Evolutionary conservation across 2,797 vertebrate genomes (phyloP).

Genomic region (Neosilurus hyrtlii): DNA sequence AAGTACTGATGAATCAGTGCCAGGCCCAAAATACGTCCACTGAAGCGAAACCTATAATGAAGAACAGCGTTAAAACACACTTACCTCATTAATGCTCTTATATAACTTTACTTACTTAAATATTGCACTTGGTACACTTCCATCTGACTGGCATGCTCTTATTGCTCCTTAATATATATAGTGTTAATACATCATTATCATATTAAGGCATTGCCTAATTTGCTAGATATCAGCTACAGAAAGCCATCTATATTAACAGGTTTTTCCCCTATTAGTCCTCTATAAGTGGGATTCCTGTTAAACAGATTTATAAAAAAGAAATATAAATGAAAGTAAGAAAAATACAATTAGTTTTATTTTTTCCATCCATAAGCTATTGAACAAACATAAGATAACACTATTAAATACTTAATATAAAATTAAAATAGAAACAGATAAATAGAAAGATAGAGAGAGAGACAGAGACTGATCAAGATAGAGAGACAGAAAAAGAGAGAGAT

Average conservation of each 20-base stretch:
- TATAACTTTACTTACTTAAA: background rate
- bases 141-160: background rate
- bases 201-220: background rate
- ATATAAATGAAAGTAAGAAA: background rate
- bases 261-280: background rate
- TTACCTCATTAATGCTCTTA: conserved; percentile 5
- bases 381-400: background rate
- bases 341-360: background rate
- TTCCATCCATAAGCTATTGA: conserved; percentile 31
- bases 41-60: conserved; percentile 89
- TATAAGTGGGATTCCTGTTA: background rate
- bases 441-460: too few species aligned
- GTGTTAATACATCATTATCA: background rate
- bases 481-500: too few species aligned
- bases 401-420: too few species aligned
- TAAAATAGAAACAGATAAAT: too few species aligned
- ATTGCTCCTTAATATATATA: background rate
- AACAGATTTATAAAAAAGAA: background rate
- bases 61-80: conserved; percentile 2
- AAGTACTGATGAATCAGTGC: conserved; percentile 97
- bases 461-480: too few species aligned
- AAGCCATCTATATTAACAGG: background rate
- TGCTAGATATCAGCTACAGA: background rate
- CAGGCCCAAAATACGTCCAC: conserved; percentile 93
- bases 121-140: background rate